phyloP scores from a whole-genome alignment of 1,140 invertebrate species.

The Halictus rubicundus region DNA sequence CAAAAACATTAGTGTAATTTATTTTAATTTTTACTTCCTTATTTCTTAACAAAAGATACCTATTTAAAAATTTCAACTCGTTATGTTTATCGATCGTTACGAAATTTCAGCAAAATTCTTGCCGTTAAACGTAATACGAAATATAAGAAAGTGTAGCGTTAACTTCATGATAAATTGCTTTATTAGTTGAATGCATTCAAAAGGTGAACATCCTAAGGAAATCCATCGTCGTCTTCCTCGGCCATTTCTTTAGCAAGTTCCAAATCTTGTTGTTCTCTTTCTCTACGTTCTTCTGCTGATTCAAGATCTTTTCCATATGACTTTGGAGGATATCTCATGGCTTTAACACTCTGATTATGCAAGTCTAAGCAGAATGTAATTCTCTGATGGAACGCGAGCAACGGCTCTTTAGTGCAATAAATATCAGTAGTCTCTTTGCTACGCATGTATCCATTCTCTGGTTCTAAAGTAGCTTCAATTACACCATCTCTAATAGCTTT shows the following conservation, averaged over 20 bases:
- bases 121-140: not conserved
- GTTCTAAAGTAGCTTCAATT: conserved; percentile 98
- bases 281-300: conserved; percentile 97
- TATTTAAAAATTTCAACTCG: not conserved
- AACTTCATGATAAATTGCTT: conserved; percentile 2
- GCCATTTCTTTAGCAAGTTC: conserved; percentile 99
- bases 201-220: conserved; percentile 80
- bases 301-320: conserved; percentile 99
- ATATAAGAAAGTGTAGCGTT: conserved; percentile 13
- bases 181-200: conserved; percentile 22
- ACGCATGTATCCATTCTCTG: conserved; percentile 97
- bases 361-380: conserved; percentile 99
- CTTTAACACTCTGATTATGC: conserved; percentile 98
- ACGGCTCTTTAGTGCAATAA: conserved; percentile 98
- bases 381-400: conserved; percentile 97
- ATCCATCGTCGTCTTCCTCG: conserved; percentile 98
- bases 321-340: conserved; percentile 99
- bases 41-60: not conserved
- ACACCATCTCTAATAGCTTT: conserved; percentile 99
- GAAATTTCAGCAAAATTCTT: not conserved
- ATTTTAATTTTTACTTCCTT: not conserved
- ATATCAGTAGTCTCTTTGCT: conserved; percentile 98
- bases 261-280: conserved; percentile 98
- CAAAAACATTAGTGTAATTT: not conserved
- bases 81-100: not conserved